Evolutionary conservation across 2,888 invertebrate genomes (phyloP), one percentile per base, ranked within the genome.

Genomic region (Eulithis testata): DNA sequence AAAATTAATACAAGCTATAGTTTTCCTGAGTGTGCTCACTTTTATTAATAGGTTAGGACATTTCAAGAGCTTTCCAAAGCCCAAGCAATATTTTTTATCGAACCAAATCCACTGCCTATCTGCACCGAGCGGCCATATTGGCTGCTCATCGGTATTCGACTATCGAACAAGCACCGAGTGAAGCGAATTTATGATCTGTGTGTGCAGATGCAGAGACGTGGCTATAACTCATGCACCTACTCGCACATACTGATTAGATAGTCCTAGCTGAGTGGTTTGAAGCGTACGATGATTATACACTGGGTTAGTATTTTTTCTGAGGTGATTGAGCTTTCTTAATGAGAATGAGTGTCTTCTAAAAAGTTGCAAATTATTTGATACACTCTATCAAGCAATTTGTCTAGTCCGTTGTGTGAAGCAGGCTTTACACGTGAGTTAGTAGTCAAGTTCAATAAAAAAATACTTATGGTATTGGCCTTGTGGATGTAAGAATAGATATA

Each of bases 151-250:
- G 80, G 84, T 82, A 85, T 87, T 83, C 85, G 77, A 61, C 78
- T 78, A 79, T 84, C 83, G 84, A 84, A 81, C 81, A 78, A 76
- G 79, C 77, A 81, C 79, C 82, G 81, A 81, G 74, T 79, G 81
- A 78, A 80, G 82, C 73, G 73, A 83, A 88, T 88, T 86, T 88
- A 88, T 86, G 86, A 83, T 81, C 77, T 77, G 79, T 76, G 80
- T 79, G 82, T 84, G 83, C 85, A 82, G 81, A 83, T 85, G 84
- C 82, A 79, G 69, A 75, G 73, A 69, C 56, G 58, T 59, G 71
- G 72, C 76, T 62, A 79, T 85, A 82, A 84, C 79, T 85, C 81
- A 80, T 75, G 74, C 63, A 75, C 67, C 68, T 73, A 69, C 70
- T 70, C 73, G 63, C 76, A 79, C 81, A 80, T 81, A 83, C 78